phyloP scores from a whole-genome alignment of 2,888 invertebrate species.

The Coronaproctus castanopsis region DNA sequence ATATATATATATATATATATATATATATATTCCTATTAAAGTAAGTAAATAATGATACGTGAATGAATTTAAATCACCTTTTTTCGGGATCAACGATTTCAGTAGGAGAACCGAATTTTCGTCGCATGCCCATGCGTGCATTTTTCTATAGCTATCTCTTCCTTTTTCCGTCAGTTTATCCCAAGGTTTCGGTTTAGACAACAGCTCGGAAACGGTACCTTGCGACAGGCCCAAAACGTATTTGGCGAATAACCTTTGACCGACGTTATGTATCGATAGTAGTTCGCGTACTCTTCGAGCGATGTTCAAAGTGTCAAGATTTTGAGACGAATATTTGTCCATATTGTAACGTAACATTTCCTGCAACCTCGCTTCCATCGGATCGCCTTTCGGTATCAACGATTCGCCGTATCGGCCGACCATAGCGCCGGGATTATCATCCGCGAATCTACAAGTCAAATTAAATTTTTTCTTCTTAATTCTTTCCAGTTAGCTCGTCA shows the following conservation, averaged over 20 bases:
- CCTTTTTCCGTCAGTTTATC: conserved; percentile 99
- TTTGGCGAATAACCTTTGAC: conserved; percentile 94
- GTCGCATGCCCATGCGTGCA: conserved; percentile 99
- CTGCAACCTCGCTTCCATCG: conserved; percentile 79
- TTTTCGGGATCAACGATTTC: conserved; percentile 93
- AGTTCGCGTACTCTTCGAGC: conserved; percentile 81
- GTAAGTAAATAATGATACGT: no score
- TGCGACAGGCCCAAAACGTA: conserved; percentile 91
- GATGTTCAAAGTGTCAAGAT: conserved; percentile 85
- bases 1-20: no score
- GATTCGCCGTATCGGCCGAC: conserved; percentile 72
- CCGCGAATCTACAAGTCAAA: conserved; percentile 36
- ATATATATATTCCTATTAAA: no score
- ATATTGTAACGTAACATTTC: conserved; percentile 88
- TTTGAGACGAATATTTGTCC: conserved; percentile 85
- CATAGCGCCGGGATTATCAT: conserved; percentile 57
- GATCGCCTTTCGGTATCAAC: conserved; percentile 54
- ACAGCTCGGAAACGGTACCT: conserved; percentile 92
- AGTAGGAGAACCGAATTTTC: conserved; percentile 90
- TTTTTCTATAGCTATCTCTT: conserved; percentile 94
- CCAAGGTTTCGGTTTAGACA: conserved; percentile 99
- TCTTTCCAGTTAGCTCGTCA: no score
- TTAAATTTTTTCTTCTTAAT: no score
- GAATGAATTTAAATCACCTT: conserved; percentile 79
- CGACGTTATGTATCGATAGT: conserved; percentile 91